phyloP scores from a whole-genome alignment of 2,888 invertebrate species.

The Trachelus iudaicus region DNA sequence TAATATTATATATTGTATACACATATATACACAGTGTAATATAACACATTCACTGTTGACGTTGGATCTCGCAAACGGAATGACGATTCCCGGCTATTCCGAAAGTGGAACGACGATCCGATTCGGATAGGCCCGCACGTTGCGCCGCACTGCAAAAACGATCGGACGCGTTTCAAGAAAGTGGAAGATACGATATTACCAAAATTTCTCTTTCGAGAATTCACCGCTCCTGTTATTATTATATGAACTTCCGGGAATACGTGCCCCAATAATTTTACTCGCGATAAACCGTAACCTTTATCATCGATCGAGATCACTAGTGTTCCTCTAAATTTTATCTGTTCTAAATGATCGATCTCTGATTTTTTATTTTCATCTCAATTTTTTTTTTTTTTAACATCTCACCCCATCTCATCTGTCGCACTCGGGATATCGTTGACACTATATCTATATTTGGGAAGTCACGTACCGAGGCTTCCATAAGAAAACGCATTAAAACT shows the following conservation, averaged over 20 bases:
- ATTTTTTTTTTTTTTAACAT: neutral
- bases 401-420: conserved; percentile 12
- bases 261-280: neutral
- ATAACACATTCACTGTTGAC: neutral
- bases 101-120: conserved; percentile 3
- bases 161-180: conserved; percentile 5
- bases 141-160: neutral
- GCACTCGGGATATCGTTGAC: conserved; percentile 1
- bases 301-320: neutral
- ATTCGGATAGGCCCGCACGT: neutral
- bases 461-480: too few relatives aligned
- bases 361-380: conserved; percentile 20
- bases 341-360: neutral
- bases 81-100: neutral
- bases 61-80: neutral
- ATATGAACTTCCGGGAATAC: neutral
- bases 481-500: too few relatives aligned
- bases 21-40: neutral
- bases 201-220: neutral
- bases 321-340: neutral
- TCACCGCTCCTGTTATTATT: neutral
- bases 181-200: neutral
- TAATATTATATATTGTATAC: neutral
- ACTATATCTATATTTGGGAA: too few relatives aligned
- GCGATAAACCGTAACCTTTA: neutral